Evolutionary conservation across 2,888 invertebrate species (phyloP), one percentile per base, ranked within the genome.

Genomic region (Stegana nigrithorax): DNA sequence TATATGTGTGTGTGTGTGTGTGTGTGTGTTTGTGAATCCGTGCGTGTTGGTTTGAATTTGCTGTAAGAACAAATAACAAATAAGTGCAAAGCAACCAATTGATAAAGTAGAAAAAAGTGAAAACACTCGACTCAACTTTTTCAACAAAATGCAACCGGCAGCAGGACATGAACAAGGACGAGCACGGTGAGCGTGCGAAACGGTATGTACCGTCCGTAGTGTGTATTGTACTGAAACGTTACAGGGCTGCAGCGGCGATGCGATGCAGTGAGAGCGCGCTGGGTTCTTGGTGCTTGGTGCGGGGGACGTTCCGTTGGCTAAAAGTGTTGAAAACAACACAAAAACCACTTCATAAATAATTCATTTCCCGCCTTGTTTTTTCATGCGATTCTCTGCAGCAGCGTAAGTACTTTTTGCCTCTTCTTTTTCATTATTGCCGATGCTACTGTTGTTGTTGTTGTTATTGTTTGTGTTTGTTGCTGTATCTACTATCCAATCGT

Each of bases 271-370:
- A n/a, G n/a, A n/a, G n/a, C n/a, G n/a, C n/a, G n/a, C n/a, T n/a
- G n/a, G n/a, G n/a, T n/a, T n/a, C n/a, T n/a, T n/a, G n/a, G n/a
- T n/a, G n/a, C n/a, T n/a, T n/a, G n/a, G n/a, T n/a, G n/a, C n/a
- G n/a, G n/a, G n/a, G n/a, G n/a, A n/a, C n/a, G n/a, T n/a, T n/a
- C n/a, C n/a, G n/a, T 47, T 4, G 14, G n/a, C 12, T 10, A 55
- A 36, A 10, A 51, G 53, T 55, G 53, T 55, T 55, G 62, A 63
- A 71, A 73, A 64, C 64, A 68, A 68, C 61, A 63, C 59, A 59
- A 60, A 70, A 78, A 81, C 81, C 84, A 82, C 83, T 83, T 83
- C 83, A 84, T 84, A 84, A 84, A 84, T 84, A 83, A 84, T 84
- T 84, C 83, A 84, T 83, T 84, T 83, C 78, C 80, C 73, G 78